A percentile compares a stretch with the other conserved stretches of the same genome.
Conservation (phyloP, 2,113 vertebrate genomes). For the Rattus rattus region DNA sequence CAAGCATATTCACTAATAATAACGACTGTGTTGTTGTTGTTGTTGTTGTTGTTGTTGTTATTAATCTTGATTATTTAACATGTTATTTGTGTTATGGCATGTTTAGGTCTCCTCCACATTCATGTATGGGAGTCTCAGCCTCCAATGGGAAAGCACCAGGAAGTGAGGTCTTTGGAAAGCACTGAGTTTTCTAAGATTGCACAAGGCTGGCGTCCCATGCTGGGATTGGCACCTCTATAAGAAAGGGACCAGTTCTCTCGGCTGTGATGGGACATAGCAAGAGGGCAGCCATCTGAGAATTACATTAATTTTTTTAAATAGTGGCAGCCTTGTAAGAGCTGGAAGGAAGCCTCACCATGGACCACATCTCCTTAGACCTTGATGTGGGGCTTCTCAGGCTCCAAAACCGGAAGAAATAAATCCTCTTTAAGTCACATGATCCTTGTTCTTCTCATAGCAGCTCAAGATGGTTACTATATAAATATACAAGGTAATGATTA, state of each 20-base stretch:
- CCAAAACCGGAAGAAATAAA: constrained; percentile 29
- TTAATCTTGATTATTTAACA: constrained; percentile 40
- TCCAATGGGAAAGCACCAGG: background rate
- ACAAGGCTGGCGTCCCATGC: background rate
- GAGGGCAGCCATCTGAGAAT: background rate
- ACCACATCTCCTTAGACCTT: background rate
- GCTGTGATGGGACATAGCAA: background rate
- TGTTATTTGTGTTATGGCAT: background rate
- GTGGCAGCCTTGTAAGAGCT: background rate
- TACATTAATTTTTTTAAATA: background rate
- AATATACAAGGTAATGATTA: background rate
- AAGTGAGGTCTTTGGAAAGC: background rate
- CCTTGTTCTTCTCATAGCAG: background rate
- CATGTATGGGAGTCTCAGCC: background rate
- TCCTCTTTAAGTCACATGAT: background rate
- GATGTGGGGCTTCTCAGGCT: background rate
- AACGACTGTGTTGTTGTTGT: background rate
- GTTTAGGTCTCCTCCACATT: background rate
- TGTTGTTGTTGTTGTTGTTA: no score
- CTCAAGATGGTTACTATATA: background rate
- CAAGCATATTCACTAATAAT: constrained; percentile 35
- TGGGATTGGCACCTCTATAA: background rate
- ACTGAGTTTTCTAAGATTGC: background rate
- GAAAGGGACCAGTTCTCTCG: background rate
- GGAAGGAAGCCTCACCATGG: background rate